Conservation (phyloP, 2,797 vertebrate species). For the Fundulus diaphanus region DNA sequence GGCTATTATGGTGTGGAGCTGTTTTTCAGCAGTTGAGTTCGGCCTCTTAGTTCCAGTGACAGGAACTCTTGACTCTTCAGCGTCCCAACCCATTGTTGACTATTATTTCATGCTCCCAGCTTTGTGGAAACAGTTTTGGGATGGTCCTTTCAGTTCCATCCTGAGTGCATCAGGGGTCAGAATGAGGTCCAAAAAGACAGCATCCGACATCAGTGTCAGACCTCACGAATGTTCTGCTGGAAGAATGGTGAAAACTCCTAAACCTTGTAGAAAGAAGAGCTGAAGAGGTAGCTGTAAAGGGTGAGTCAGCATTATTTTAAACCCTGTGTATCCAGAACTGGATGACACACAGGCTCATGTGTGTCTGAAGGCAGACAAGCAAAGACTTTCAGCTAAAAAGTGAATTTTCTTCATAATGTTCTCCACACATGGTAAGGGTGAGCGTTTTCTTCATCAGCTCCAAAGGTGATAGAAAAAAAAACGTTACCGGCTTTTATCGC, state of each 20-base stretch:
- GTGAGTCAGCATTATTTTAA: no score
- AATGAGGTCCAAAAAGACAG: no score
- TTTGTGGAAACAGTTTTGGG: not conserved
- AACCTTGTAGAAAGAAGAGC: not conserved
- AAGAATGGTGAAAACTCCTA: not conserved
- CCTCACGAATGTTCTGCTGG: not conserved
- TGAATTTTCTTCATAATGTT: no score
- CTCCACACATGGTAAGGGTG: no score
- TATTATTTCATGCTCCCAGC: not conserved
- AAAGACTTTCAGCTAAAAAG: no score
- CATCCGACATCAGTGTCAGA: constrained; percentile 1
- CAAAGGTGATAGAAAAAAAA: no score
- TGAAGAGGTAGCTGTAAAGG: not conserved
- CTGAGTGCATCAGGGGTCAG: not conserved
- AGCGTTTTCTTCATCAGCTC: no score
- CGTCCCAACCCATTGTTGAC: not conserved
- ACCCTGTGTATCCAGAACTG: no score
- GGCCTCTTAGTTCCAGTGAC: not conserved
- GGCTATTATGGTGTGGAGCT: not conserved
- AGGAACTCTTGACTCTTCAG: not conserved
- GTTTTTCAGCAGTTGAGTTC: no score
- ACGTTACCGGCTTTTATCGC: no score
- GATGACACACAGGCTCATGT: no score
- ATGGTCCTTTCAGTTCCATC: not conserved
- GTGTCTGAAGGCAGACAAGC: no score